phyloP scores from a whole-genome alignment of 2,888 invertebrate species.

The Oligia strigilis region DNA sequence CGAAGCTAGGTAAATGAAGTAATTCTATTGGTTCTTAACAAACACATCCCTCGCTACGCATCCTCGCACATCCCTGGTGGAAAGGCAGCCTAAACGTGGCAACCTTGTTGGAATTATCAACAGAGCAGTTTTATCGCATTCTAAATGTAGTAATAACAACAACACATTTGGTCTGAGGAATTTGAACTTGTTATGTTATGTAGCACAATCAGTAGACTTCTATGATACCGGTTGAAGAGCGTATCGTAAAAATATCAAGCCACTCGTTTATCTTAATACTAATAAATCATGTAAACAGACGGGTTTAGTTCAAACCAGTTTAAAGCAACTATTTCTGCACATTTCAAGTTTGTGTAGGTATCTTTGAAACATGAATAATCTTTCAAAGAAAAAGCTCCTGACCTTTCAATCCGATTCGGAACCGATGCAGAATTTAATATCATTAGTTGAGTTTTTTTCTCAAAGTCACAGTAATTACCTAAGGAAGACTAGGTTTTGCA shows the following conservation, averaged over 20 bases:
- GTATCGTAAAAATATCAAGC: conserved; percentile 8
- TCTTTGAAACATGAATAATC: conserved; percentile 6
- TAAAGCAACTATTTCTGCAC: conserved; percentile 9
- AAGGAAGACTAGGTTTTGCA: background rate
- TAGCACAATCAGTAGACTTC: conserved; percentile 19
- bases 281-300: conserved; percentile 5
- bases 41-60: too few species aligned
- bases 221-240: conserved; percentile 18
- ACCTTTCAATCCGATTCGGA: conserved; percentile 68
- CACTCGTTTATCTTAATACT: conserved; percentile 27
- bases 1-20: too few species aligned
- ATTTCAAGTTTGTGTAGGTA: conserved; percentile 6
- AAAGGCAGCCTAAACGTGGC: conserved; percentile 9
- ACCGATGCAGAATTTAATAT: conserved; percentile 74
- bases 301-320: conserved; percentile 27
- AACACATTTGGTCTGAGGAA: conserved; percentile 44
- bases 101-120: conserved; percentile 54
- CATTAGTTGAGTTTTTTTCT: conserved; percentile 73
- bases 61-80: too few species aligned
- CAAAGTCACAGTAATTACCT: conserved; percentile 50
- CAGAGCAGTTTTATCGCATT: conserved; percentile 43
- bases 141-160: conserved; percentile 39
- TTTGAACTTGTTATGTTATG: conserved; percentile 48
- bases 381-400: conserved; percentile 45
- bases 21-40: too few species aligned